Base-by-base conservation (phyloP, 2,797 vertebrate genomes). In the Nannoperca obscura region DNA sequence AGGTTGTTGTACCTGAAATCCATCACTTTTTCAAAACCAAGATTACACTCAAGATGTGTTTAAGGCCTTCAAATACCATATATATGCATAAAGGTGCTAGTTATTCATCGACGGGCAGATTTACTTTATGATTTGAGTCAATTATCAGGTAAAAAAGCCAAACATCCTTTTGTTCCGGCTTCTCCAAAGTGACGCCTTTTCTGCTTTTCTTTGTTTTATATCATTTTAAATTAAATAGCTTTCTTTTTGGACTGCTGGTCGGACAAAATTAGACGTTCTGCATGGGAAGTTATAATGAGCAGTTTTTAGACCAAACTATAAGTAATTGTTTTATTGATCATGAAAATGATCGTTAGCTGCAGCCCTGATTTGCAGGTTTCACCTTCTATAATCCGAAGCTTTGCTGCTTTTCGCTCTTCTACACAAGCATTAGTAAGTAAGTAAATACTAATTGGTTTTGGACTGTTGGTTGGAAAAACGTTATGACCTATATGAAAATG, bases 1-100 rank as follows among this genome's bases (percentile, higher is more conserved):
- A 57, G 50, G 76, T 47, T 52, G 55, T 27, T 49, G 9, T 14
- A 68, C 61, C 24, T 65, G 24, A 65, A 77, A 81, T 55, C 5
- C 36, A 63, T 74, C 47, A 19, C 7, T 44, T 59, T 44, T 1
- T 30, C 32, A 15, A 52, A 76, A 60, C 22, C 69, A 47, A 47
- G 52, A 24, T 17, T 5, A 34, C 4, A 9, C 42, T 72, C 36
- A 24, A 36, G 53, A 47, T n/a, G n/a, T 5, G 57, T 62, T 70
- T 13, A 30, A 55, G 22, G 19, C 36, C 22, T 61, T 34, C 19
- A 42, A n/a, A 27, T 52, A 47, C 2, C 2, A 30, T 7, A 3
- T 32, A 4, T 27, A n/a, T 11, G 7, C 42, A 24, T 7, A 1
- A n/a, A 27, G 24, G 24, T 24, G 30, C 19, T n/a, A 24, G 44